Evolutionary conservation across 2,797 vertebrate genomes (phyloP), one percentile per base, ranked within the genome.

Genomic region (Neosalanx taihuensis): DNA sequence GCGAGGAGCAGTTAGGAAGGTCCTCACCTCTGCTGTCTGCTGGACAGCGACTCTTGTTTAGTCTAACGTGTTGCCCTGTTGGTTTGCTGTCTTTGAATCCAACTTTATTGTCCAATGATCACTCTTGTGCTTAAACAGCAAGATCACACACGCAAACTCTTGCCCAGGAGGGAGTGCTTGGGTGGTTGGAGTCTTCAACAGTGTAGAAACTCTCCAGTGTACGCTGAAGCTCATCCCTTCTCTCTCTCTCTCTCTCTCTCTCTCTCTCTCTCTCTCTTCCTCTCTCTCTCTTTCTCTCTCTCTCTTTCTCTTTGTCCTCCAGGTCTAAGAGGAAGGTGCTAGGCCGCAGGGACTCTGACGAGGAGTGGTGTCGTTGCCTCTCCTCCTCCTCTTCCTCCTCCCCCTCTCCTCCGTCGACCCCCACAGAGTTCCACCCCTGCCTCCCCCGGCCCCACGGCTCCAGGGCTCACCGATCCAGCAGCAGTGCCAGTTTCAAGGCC

Each of bases 311-410:
- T 73, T 18, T 73, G 1, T 83, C 69, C 57, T 10, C 29, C 86
- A 99, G 97, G 90, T 99, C 97, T 70, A 99, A 99, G 90, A 94
- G 94, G 90, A 98, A 96, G 90, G 94, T 99, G 88, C 90, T 99
- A 29, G 96, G 96, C 81, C 93, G 95, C 75, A 92, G 92, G 71
- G 92, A 94, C 73, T 92, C 93, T 13, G 94, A 94, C 7, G 93
- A 94, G 0, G 93, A 94, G 6, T 86, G 85, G 37, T 61, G 78
- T 23, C 82, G 60, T 37, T 85, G 87, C 76, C 91, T 53, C 15
- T 71, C 59, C 69, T 56, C 46, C 18, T 30, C 65, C 41, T 10
- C 82, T 17, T 69, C 66, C 30, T 81, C 81, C 7, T 72, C 72
- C 5, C 72, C 93, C 0, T 94, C 95, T 0, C 92, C 93, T 3